Evolutionary conservation across 2,888 invertebrate genomes (phyloP).

Genomic region (Patella ulyssiponensis): DNA sequence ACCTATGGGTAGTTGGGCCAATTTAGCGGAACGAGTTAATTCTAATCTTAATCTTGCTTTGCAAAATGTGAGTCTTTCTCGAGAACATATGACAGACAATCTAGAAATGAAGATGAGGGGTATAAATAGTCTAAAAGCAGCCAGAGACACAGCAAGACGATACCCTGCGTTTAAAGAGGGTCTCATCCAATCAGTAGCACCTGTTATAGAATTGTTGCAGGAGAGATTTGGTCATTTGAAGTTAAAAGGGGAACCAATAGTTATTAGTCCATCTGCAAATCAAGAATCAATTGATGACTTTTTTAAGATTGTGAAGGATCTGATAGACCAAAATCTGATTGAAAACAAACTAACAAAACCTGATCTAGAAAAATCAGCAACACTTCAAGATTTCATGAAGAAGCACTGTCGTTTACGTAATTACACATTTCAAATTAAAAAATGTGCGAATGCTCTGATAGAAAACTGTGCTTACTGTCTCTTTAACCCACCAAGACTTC

Average conservation of each 20-base stretch:
- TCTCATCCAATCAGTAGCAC: neutral
- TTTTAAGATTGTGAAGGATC: neutral
- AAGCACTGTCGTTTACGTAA: no score
- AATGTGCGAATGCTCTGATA: no score
- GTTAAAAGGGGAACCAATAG: neutral
- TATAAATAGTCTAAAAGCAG: neutral
- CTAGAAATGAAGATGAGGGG: neutral
- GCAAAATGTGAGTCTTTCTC: neutral
- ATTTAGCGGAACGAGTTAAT: neutral
- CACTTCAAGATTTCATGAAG: no score
- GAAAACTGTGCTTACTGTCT: no score
- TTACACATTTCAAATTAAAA: no score
- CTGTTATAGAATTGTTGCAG: neutral
- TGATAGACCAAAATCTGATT: neutral
- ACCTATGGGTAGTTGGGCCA: neutral
- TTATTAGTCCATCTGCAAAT: neutral
- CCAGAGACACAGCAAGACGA: neutral
- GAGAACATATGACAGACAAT: neutral
- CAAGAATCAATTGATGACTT: neutral
- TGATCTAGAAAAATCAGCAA: no score
- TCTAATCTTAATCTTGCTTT: neutral
- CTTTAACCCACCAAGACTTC: neutral
- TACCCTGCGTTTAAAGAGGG: neutral
- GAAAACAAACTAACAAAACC: neutral
- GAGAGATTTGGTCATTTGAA: neutral